phyloP scores from a whole-genome alignment of 37 sponge, comb jelly and placozoan species.

The Halisarca cf. caerulea region DNA sequence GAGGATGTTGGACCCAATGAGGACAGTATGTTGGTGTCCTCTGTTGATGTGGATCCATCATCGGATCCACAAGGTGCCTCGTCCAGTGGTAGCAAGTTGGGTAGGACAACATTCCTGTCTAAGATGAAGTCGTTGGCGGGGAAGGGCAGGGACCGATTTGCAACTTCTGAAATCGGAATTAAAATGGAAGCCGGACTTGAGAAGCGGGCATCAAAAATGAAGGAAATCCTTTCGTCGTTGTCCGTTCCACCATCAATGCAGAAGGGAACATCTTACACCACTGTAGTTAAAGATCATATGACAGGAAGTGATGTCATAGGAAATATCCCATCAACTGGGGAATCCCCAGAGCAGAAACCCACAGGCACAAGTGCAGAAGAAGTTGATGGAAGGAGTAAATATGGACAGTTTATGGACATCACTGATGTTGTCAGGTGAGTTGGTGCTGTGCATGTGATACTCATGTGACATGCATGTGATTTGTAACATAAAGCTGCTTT shows the following conservation, averaged over 20 bases:
- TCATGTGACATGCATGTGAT: neutral
- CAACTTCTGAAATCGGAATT: conserved; percentile 6
- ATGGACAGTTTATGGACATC: neutral
- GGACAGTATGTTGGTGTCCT: neutral
- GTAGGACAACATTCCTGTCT: neutral
- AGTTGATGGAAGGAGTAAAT: neutral
- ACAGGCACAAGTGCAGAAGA: neutral
- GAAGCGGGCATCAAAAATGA: conserved; percentile 13
- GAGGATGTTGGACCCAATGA: neutral
- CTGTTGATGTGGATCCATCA: neutral
- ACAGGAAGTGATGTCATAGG: neutral
- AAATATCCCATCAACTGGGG: neutral
- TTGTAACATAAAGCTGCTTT: no score
- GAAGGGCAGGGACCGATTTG: conserved; percentile 18
- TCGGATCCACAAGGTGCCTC: neutral
- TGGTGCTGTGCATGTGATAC: neutral
- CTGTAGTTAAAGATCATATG: neutral
- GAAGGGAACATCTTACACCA: neutral
- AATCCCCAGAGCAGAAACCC: neutral
- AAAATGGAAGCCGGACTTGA: conserved; percentile 29
- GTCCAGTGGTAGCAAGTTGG: neutral
- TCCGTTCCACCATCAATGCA: neutral
- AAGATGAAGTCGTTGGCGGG: conserved; percentile 4
- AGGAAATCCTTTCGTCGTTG: conserved; percentile 19
- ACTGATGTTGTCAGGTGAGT: conserved; percentile 39